Conservation (phyloP, 1,140 invertebrate species). For the Drosophila ohnishii region DNA sequence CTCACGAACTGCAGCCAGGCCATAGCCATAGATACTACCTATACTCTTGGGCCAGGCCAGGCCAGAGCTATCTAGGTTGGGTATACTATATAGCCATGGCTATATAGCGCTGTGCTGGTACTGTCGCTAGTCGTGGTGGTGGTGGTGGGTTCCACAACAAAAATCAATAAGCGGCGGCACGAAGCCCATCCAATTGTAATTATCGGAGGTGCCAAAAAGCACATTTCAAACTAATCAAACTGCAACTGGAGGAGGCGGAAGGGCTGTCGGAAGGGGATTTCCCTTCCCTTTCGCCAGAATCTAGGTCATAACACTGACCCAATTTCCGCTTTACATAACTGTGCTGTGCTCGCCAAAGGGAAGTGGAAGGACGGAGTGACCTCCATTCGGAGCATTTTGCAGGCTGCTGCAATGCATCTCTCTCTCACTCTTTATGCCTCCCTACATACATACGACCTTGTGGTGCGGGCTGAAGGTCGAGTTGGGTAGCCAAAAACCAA, state of each 20-base stretch:
- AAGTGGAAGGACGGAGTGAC: conserved; percentile 28
- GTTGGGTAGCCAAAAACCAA: conserved; percentile 25
- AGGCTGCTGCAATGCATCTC: conserved; percentile 46
- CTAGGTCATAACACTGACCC: conserved; percentile 79
- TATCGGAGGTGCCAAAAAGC: conserved; percentile 47
- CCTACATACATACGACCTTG: conserved; percentile 54
- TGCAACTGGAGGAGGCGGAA: conserved; percentile 3
- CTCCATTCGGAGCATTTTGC: conserved; percentile 39
- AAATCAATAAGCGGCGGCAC: conserved; percentile 54
- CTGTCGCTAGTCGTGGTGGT: background rate
- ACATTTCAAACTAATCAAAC: conserved; percentile 50
- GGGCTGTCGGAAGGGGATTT: background rate
- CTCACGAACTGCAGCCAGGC: conserved; percentile 63
- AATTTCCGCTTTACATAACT: conserved; percentile 56
- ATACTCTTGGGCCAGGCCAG: conserved; percentile 30
- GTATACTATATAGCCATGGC: conserved; percentile 39
- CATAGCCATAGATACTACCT: conserved; percentile 29
- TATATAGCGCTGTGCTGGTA: background rate
- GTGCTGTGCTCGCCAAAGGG: conserved; percentile 8
- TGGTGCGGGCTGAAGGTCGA: conserved; percentile 62
- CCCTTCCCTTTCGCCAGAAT: conserved; percentile 11
- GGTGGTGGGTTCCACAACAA: background rate
- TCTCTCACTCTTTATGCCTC: background rate
- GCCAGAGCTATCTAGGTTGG: conserved; percentile 58
- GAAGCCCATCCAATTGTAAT: conserved; percentile 56